Evolutionary conservation across 2,113 vertebrate genomes (phyloP).

Genomic region (Nematolebias whitei): DNA sequence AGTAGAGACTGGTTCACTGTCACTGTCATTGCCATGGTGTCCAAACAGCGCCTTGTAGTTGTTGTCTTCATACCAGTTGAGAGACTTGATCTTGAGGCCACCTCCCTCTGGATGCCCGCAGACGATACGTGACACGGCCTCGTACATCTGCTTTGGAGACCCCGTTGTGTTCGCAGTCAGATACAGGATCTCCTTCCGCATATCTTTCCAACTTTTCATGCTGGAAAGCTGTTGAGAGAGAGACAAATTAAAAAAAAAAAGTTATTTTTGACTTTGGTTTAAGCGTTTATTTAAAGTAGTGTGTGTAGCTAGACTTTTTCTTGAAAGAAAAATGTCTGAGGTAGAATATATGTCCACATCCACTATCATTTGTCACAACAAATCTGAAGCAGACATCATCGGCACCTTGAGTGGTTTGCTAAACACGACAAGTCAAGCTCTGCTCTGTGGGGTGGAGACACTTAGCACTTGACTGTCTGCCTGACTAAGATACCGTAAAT

Average conservation of each 20-base stretch:
- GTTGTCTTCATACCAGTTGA: conserved; percentile 98
- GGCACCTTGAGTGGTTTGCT: conserved; percentile 20
- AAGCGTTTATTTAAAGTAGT: no score
- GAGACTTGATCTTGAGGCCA: conserved; percentile 96
- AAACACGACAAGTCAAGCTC: conserved; percentile 20
- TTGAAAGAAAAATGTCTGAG: no score
- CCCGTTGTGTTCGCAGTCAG: conserved; percentile 83
- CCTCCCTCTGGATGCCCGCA: conserved; percentile 96
- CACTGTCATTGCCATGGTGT: conserved; percentile 83
- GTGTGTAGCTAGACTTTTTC: no score
- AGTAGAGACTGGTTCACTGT: conserved; percentile 84
- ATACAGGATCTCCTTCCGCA: conserved; percentile 92
- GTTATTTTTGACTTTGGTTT: no score
- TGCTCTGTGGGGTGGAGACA: conserved; percentile 39
- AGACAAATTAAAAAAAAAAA: neutral
- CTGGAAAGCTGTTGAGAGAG: conserved; percentile 78
- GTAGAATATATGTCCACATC: neutral
- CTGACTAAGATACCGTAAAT: conserved; percentile 57
- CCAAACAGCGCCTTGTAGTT: conserved; percentile 97
- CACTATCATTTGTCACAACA: conserved; percentile 31
- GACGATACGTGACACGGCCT: conserved; percentile 94
- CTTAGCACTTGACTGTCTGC: conserved; percentile 41
- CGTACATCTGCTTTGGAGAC: conserved; percentile 91
- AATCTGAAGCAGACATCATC: conserved; percentile 2
- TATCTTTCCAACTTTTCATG: conserved; percentile 93